Evolutionary conservation across 2,888 invertebrate genomes (phyloP), one percentile per base, ranked within the genome.

Genomic region (Spodoptera exigua): DNA sequence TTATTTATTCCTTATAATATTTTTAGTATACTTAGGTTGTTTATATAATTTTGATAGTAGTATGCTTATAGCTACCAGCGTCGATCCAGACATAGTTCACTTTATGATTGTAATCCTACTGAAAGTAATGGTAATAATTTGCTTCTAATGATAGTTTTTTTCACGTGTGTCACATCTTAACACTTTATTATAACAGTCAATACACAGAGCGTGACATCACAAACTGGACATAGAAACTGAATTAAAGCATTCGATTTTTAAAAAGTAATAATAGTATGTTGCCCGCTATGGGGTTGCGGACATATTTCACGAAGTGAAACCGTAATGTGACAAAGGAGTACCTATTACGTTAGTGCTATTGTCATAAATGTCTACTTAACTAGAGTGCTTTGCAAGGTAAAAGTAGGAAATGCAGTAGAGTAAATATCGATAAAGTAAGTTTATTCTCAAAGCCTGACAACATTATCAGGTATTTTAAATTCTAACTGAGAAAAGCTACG

Each of bases 361-460:
- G 78, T 78, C 58, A 78, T 78, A 74, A 74, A 74, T 70, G 71
- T 70, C 71, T 74, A 74, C 78, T 77, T 60, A 73, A 55, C 52
- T 56, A 55, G 71, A 77, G 75, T 73, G 65, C 58, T 21, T 70
- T 56, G 64, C 54, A 61, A 68, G 59, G 63, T 69, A 62, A 73
- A 54, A 77, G 57, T 57, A 69, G 71, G 41, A 59, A 77, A 70
- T 64, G 78, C 44, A 36, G 45, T 58, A 74, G 64, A 36, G 45
- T 58, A 74, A 70, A 47, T 64, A 77, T 77, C 71, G 71, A 64
- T 70, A 68, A 54, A 56, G 71, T 56, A 45, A 58, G 51, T 70
- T 70, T 58, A 59, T 71, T 58, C 48, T 52, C 27, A 58, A 63
- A 63, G 58, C 46, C 35, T n/a, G n/a, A n/a, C 39, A 56, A 32